A percentile compares a stretch with the other conserved stretches of the same genome.
Evolutionary conservation across 1,140 invertebrate species (phyloP).

Genomic region (Steinernema feltiae): DNA sequence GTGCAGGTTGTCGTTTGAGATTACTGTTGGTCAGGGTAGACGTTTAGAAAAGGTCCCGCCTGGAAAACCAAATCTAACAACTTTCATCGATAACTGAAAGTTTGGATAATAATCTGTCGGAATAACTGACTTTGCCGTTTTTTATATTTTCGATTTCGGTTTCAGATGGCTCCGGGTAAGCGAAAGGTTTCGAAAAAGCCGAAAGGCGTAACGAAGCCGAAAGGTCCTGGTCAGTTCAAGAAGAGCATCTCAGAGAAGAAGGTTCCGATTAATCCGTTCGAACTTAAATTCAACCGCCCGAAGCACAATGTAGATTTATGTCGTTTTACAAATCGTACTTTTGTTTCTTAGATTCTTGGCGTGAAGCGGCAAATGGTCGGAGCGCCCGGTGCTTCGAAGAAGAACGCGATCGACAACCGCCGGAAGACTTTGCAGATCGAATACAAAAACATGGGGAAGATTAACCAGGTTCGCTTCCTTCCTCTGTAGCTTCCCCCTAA

Average conservation of each 20-base stretch:
- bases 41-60: no score
- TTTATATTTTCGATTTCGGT: background rate
- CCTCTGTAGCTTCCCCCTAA: constrained; percentile 12
- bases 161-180: constrained; percentile 3
- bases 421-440: constrained; percentile 32
- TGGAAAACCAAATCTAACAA: no score
- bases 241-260: constrained; percentile 26
- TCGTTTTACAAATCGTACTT: constrained; percentile 11
- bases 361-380: constrained; percentile 21
- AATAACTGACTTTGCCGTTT: no score
- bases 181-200: background rate
- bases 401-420: constrained; percentile 32
- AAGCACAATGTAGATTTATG: constrained; percentile 35
- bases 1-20: no score
- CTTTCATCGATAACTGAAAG: no score
- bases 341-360: constrained; percentile 32
- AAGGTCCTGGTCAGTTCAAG: constrained; percentile 16
- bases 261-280: constrained; percentile 33
- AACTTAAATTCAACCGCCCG: constrained; percentile 38
- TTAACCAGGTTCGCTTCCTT: constrained; percentile 31
- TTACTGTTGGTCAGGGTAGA: no score
- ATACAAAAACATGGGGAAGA: constrained; percentile 24
- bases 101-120: no score
- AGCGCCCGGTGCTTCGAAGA: constrained; percentile 24
- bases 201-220: background rate